A percentile compares a stretch with the other conserved stretches of the same genome.
Conservation (phyloP, 2,113 vertebrate genomes). For the Smithornis capensis region DNA sequence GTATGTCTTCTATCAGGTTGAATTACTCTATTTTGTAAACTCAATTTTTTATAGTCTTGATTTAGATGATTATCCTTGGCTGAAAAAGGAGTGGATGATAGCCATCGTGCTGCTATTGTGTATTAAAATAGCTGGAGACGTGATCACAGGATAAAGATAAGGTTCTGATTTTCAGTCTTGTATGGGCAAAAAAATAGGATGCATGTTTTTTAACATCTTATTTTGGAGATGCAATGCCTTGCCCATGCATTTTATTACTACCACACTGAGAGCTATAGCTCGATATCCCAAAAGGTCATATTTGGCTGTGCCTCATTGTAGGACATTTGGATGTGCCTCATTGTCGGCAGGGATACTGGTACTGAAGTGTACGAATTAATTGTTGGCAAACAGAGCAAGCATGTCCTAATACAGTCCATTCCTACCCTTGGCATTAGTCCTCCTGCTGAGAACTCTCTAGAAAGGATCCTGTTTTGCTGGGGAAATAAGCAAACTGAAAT, state of each 20-base stretch:
- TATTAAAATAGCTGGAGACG: constrained; percentile 11
- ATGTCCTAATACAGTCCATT: neutral
- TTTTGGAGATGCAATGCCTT: neutral
- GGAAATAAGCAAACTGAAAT: neutral
- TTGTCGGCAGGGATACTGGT: neutral
- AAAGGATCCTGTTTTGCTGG: neutral
- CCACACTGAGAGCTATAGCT: neutral
- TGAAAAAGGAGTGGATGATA: constrained; percentile 20
- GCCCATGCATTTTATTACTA: neutral
- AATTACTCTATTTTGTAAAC: constrained; percentile 18
- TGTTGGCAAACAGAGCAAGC: neutral
- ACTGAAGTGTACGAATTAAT: neutral
- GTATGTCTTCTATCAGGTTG: neutral
- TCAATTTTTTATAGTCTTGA: neutral
- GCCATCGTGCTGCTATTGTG: neutral
- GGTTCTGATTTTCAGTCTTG: neutral
- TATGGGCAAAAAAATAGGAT: neutral
- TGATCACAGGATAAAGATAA: neutral
- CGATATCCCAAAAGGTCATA: neutral
- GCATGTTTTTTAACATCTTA: neutral
- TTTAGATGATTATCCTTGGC: neutral
- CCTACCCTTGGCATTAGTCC: neutral
- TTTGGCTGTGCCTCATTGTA: neutral
- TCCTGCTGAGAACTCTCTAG: neutral
- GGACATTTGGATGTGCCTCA: neutral